Conservation (phyloP, 1,140 invertebrate species). For the Drosophila repleta region DNA sequence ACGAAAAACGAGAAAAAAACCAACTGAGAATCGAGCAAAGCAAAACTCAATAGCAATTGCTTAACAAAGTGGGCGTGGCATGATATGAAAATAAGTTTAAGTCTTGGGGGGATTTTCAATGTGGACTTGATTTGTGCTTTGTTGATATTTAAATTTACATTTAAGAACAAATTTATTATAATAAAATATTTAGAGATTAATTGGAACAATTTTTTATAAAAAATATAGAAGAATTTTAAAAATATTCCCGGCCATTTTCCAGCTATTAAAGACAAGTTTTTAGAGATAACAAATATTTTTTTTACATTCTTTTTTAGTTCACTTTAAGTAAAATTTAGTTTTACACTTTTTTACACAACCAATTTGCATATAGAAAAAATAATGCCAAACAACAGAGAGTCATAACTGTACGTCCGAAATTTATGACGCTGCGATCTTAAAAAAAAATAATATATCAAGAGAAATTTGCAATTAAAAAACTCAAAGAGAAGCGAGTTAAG, state of each 20-base stretch:
- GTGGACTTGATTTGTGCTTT: conserved; percentile 3
- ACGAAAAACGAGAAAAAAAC: background rate
- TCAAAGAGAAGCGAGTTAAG: conserved; percentile 3
- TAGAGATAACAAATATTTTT: no score
- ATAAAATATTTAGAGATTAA: no score
- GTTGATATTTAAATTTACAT: background rate
- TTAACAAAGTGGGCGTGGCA: conserved; percentile 18
- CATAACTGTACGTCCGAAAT: conserved; percentile 22
- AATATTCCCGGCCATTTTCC: no score
- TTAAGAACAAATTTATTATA: background rate
- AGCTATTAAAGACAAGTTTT: no score
- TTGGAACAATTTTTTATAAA: no score
- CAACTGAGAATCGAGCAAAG: background rate
- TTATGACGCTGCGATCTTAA: conserved; percentile 11
- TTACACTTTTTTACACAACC: background rate
- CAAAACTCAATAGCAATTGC: conserved; percentile 7
- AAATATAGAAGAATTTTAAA: no score
- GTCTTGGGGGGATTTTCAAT: background rate
- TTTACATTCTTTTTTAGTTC: background rate
- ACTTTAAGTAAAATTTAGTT: background rate
- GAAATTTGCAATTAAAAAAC: conserved; percentile 30
- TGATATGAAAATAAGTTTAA: background rate
- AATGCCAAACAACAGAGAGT: background rate
- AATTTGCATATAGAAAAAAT: no score
- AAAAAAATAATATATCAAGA: conserved; percentile 5